These are phyloP conservation scores for Thamnophis sirtalis DNA, from an alignment of 2,113 vertebrate genomes.

Conservation along the genomic window DNA sequence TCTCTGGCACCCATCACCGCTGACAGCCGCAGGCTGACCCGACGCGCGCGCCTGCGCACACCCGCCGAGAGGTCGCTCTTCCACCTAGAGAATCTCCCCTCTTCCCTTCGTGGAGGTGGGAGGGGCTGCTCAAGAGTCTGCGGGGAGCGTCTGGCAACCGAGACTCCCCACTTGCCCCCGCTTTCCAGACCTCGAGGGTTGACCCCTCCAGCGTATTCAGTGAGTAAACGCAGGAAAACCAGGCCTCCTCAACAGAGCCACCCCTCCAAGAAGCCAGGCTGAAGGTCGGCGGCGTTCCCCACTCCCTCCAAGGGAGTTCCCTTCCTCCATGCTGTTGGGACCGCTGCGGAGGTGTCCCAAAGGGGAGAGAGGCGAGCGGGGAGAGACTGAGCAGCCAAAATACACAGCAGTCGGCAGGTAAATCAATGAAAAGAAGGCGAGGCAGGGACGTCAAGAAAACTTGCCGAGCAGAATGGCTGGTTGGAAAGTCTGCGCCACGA, in stretches of 20 bases:
- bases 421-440: not conserved
- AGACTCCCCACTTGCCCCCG: not conserved
- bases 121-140: not conserved
- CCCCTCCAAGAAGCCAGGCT: not conserved
- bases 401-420: not conserved
- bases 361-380: not conserved
- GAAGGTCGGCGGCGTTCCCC: not conserved
- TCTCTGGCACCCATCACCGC: conserved; percentile 86
- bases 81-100: not conserved
- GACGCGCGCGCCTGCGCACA: not conserved
- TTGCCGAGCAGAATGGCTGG: not conserved
- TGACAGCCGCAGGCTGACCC: conserved; percentile 73
- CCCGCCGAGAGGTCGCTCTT: not conserved
- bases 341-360: not conserved
- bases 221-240: not conserved
- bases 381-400: not conserved
- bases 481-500: not conserved
- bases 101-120: not conserved
- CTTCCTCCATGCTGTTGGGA: not conserved
- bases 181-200: not conserved
- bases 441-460: not conserved
- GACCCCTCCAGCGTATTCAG: not conserved
- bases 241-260: not conserved
- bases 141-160: not conserved
- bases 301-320: not conserved